Percentiles rank a stretch among this genome's conserved stretches.
Conservation (phyloP, 2,113 vertebrate species). For the Cephalopterus ornatus region DNA sequence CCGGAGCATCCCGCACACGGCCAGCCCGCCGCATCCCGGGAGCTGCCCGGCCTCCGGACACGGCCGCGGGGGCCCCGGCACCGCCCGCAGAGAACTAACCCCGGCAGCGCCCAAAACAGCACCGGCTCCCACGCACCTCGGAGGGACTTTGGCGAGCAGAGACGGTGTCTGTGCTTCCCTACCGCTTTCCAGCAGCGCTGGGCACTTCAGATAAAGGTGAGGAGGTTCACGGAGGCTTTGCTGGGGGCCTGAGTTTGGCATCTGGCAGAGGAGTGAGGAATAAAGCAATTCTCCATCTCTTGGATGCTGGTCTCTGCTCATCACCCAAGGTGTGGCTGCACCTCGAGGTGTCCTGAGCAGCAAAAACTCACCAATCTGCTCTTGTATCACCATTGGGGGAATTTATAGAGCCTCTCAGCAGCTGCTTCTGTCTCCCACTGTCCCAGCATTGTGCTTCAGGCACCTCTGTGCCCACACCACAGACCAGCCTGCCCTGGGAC, state of each 20-base stretch:
- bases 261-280: not conserved
- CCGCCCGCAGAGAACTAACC: not conserved
- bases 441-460: not conserved
- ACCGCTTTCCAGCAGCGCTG: not conserved
- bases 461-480: not conserved
- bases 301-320: not conserved
- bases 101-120: not conserved
- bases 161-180: not conserved
- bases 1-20: not conserved
- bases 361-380: fast-evolving
- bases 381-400: fast-evolving
- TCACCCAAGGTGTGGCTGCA: not conserved
- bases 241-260: not conserved
- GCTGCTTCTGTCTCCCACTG: not conserved
- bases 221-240: not conserved
- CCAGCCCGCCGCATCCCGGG: not conserved
- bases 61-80: fast-evolving
- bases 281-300: not conserved
- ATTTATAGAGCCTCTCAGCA: not conserved
- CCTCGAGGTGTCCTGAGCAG: not conserved
- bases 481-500: not conserved
- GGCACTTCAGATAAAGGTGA: not conserved
- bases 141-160: not conserved
- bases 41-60: not conserved
- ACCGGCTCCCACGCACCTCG: fast-evolving